A percentile compares a stretch with the other conserved stretches of the same genome.
phyloP scores from a whole-genome alignment of 2,113 vertebrate species.

The Fukomys damarensis region DNA sequence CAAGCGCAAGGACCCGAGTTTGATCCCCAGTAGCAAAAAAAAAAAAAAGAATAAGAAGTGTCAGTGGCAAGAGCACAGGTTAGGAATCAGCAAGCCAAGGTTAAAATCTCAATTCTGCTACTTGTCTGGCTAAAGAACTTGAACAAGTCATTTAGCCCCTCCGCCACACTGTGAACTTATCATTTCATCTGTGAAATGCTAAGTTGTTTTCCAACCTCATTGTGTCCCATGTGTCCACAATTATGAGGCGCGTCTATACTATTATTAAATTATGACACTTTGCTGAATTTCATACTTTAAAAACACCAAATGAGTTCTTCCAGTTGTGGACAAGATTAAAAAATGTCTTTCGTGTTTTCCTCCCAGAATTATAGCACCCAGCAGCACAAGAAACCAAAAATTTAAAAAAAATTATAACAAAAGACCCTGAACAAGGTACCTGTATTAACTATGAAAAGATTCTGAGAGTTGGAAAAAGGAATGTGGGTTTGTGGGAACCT shows the following conservation, averaged over 20 bases:
- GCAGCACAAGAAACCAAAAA: neutral
- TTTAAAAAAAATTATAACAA: neutral
- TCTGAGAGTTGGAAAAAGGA: neutral
- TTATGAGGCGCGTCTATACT: neutral
- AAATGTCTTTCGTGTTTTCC: neutral
- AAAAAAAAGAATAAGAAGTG: too few species aligned
- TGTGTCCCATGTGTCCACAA: neutral
- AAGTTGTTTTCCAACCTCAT: neutral
- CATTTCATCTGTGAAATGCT: neutral
- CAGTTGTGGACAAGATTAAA: neutral
- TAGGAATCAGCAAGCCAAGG: neutral
- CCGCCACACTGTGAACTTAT: neutral
- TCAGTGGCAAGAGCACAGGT: neutral
- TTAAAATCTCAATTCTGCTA: neutral
- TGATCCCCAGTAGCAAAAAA: too few species aligned
- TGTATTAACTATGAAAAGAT: neutral
- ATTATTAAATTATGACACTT: slow-evolving; percentile 23
- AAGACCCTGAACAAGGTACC: neutral
- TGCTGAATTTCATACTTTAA: neutral
- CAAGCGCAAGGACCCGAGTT: too few species aligned
- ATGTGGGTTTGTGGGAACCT: neutral
- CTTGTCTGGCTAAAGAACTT: neutral
- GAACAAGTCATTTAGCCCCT: neutral
- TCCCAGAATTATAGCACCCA: neutral
- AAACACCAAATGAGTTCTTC: neutral